phyloP scores from a whole-genome alignment of 2,888 invertebrate species.

The Pristionchus maxplancki region DNA sequence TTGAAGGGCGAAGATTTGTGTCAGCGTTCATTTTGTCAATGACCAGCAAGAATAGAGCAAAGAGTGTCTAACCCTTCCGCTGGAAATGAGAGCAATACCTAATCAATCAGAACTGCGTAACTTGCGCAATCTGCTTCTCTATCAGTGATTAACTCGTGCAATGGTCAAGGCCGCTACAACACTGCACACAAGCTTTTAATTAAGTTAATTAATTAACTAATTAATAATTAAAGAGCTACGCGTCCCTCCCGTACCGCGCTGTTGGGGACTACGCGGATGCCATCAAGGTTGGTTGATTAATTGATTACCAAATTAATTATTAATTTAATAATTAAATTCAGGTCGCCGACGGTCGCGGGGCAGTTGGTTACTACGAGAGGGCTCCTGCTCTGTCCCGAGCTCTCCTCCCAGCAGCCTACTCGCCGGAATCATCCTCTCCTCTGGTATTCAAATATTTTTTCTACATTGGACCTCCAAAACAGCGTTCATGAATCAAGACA shows the following conservation, averaged over 20 bases:
- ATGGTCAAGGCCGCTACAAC: background rate
- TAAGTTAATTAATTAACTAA: background rate
- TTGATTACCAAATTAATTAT: background rate
- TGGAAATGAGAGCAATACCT: no score
- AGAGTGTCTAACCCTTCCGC: no score
- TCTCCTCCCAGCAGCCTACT: background rate
- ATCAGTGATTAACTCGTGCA: background rate
- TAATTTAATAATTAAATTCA: background rate
- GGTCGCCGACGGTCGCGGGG: conserved; percentile 2
- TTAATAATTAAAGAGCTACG: background rate
- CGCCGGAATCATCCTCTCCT: background rate
- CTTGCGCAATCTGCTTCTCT: background rate
- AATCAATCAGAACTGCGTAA: background rate
- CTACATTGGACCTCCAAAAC: background rate
- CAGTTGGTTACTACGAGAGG: conserved; percentile 27
- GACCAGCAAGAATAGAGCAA: no score
- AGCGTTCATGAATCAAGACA: no score
- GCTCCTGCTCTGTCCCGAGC: background rate
- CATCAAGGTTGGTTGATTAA: background rate
- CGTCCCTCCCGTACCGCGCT: background rate
- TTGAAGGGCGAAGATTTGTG: no score
- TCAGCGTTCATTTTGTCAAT: no score
- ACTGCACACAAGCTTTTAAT: background rate
- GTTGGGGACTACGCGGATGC: background rate
- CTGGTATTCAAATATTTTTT: background rate